Base-by-base conservation (phyloP, 2,888 invertebrate genomes). In the Pristionchus fissidentatus region DNA sequence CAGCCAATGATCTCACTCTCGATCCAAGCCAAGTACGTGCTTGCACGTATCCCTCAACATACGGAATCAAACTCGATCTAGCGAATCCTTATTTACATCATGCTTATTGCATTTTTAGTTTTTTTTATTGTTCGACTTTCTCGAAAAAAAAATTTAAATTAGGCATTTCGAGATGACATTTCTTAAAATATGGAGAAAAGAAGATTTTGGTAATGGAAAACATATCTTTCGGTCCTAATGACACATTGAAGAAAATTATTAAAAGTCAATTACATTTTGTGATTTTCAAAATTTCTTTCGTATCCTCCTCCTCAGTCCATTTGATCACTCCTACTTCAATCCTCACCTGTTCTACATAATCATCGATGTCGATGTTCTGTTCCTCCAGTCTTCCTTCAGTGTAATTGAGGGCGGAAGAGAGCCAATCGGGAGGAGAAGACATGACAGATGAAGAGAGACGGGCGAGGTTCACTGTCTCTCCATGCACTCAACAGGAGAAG, bases 281-380 rank as follows among this genome's bases (percentile, higher is more conserved):
- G 8, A n/a, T 19, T 29, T n/a, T 19, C 49, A 10, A 49, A 60
- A 60, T 60, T n/a, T n/a, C 7, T 60, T 8, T 35, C 32, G 15
- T 19, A 73, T 73, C 15, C 73, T 22, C 38, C 15, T 7, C n/a
- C 22, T 52, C 52, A 52, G 19, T 22, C 22, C 22, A 15, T 13
- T 52, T 52, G 15, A 52, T 22, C 52, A 15, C 13, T 66, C n/a
- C 38, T 35, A 70, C 35, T 5, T 26, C 41, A 22, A 38, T 41
- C 22, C 70, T 70, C 22, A 89, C 91, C 85, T 92, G 88, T 55
- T 92, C 91, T 10, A 92, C 88, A 85, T 92, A 92, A 35, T 89
- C 86, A 83, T 92, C 92, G 52, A 91, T 88, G 77, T 88, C 87
- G 60, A 90, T 88, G 75, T 92, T 87, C 57, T 92, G 86, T 57